Conservation (phyloP, 2,113 vertebrate genomes). For the Vidua chalybeata region DNA sequence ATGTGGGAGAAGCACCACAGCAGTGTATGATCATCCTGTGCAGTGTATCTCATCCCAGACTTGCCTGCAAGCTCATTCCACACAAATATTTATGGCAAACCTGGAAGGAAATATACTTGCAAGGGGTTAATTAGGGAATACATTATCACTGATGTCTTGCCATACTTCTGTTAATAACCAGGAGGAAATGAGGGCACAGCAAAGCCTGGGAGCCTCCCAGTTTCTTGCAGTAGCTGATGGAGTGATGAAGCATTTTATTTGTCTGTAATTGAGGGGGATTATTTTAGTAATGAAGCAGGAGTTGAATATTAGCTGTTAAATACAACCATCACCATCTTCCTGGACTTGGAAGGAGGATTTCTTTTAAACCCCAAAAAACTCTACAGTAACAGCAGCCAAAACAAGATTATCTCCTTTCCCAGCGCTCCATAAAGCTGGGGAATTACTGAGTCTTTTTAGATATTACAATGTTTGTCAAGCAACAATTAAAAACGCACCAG, state of each 20-base stretch:
- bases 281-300: not conserved
- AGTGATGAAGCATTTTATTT: not conserved
- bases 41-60: not conserved
- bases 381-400: not conserved
- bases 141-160: not conserved
- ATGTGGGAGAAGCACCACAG: not conserved
- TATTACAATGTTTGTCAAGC: not conserved
- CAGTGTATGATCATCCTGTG: fast-evolving
- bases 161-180: not conserved
- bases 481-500: not conserved
- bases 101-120: not conserved
- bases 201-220: not conserved
- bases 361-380: not conserved
- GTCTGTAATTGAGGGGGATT: not conserved
- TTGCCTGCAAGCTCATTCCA: not conserved
- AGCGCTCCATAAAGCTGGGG: not conserved
- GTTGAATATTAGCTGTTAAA: not conserved
- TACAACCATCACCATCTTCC: not conserved
- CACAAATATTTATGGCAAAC: not conserved
- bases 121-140: not conserved
- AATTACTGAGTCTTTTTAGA: not conserved
- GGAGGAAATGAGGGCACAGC: not conserved
- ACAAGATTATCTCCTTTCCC: not conserved
- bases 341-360: not conserved
- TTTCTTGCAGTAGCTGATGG: not conserved